Evolutionary conservation across 2,113 vertebrate species (phyloP).

Genomic region (Hiodon tergisus): DNA sequence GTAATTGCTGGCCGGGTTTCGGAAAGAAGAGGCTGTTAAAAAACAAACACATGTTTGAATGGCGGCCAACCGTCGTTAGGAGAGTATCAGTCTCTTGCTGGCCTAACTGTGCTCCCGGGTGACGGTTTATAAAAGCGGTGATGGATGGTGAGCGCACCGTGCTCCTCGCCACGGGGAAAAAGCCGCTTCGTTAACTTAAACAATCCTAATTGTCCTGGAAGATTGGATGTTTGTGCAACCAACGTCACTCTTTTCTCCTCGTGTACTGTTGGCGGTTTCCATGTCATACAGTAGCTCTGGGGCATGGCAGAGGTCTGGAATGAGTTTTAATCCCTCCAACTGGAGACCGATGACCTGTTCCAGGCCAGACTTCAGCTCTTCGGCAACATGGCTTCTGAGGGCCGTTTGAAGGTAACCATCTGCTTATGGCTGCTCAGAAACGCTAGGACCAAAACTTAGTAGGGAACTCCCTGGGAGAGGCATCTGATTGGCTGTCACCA

Average conservation of each 20-base stretch:
- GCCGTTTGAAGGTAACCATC: too few relatives aligned
- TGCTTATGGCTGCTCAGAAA: too few relatives aligned
- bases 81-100: slow-evolving; percentile 37
- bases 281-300: too few relatives aligned
- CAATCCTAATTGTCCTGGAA: slow-evolving; percentile 19
- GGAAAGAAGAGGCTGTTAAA: slow-evolving; percentile 47
- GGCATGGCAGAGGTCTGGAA: too few relatives aligned
- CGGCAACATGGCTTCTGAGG: too few relatives aligned
- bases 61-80: slow-evolving; percentile 39
- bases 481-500: too few relatives aligned
- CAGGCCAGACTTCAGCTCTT: too few relatives aligned
- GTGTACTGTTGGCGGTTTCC: too few relatives aligned
- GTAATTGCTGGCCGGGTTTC: slow-evolving; percentile 51
- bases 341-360: too few relatives aligned
- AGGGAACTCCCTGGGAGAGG: too few relatives aligned
- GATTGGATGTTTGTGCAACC: not conserved
- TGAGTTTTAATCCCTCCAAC: too few relatives aligned
- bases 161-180: not conserved
- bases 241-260: not conserved
- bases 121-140: slow-evolving; percentile 18
- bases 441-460: too few relatives aligned
- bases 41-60: slow-evolving; percentile 54
- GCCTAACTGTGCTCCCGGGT: slow-evolving; percentile 23
- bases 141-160: slow-evolving; percentile 27
- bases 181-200: slow-evolving; percentile 23